Evolutionary conservation across 2,113 vertebrate genomes (phyloP).

Genomic region (Boulengeromyrus knoepffleri): DNA sequence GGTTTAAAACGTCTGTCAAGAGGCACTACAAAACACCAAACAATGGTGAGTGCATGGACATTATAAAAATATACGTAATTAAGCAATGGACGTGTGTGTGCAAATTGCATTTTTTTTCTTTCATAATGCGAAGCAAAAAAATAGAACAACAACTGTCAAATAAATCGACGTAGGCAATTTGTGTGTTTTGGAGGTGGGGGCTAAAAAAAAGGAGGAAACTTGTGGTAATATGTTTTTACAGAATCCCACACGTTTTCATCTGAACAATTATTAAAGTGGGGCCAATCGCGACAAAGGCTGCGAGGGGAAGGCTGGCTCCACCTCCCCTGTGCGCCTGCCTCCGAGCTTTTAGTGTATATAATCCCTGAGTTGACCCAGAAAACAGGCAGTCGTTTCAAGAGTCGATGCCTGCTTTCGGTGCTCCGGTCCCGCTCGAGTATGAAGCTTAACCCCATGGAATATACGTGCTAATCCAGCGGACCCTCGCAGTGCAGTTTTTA

Average conservation of each 20-base stretch:
- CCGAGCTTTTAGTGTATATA: slow-evolving; percentile 66
- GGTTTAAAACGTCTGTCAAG: not conserved
- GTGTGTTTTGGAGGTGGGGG: not conserved
- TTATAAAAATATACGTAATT: not conserved
- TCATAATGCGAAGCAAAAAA: not conserved
- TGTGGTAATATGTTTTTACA: slow-evolving; percentile 49
- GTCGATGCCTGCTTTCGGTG: slow-evolving; percentile 60
- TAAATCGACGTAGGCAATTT: not conserved
- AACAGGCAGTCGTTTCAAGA: slow-evolving; percentile 64
- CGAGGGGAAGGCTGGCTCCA: slow-evolving; percentile 51
- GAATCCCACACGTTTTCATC: slow-evolving; percentile 48
- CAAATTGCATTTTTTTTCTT: not conserved
- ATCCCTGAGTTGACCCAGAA: slow-evolving; percentile 70
- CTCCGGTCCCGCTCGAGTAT: slow-evolving; percentile 50
- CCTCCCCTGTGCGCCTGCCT: slow-evolving; percentile 54
- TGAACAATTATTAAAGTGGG: slow-evolving; percentile 61
- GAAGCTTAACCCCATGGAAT: slow-evolving; percentile 62
- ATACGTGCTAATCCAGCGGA: slow-evolving; percentile 45
- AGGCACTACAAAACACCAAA: not conserved
- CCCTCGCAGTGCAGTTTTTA: slow-evolving; percentile 30
- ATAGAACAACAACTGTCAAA: slow-evolving; percentile 1
- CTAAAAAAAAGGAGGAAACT: slow-evolving; percentile 40
- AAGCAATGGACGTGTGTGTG: not conserved
- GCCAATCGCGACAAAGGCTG: slow-evolving; percentile 66
- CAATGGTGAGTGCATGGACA: not conserved